These are phyloP conservation scores for Aldabrachelys gigantea DNA, from an alignment of 2,113 vertebrate species.

Conservation along the genomic window DNA sequence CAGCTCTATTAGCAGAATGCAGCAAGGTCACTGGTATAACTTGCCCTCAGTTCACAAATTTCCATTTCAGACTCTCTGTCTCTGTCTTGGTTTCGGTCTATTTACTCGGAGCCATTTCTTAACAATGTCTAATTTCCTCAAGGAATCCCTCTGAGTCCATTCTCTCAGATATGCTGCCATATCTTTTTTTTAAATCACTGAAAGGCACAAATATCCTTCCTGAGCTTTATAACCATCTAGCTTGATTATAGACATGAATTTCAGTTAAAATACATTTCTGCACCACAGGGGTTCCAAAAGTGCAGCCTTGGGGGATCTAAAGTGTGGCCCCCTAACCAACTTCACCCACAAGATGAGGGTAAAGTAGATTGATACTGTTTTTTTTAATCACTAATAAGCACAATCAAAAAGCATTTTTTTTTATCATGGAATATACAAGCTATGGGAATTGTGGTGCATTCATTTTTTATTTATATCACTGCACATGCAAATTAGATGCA, in stretches of 20 bases:
- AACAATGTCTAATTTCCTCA: slow-evolving; percentile 79
- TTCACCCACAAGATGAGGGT: slow-evolving; percentile 60
- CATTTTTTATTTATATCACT: slow-evolving; percentile 69
- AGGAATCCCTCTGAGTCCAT: slow-evolving; percentile 75
- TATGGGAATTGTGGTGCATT: slow-evolving; percentile 54
- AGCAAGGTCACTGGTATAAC: slow-evolving; percentile 57
- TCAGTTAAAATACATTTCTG: slow-evolving; percentile 67
- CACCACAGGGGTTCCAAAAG: slow-evolving; percentile 71
- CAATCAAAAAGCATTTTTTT: slow-evolving; percentile 70
- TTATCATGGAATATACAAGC: slow-evolving; percentile 67
- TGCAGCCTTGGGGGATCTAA: slow-evolving; percentile 62
- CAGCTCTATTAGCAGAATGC: slow-evolving; percentile 36
- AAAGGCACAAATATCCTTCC: slow-evolving; percentile 74
- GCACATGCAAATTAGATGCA: slow-evolving; percentile 47
- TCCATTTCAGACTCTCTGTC: slow-evolving; percentile 77
- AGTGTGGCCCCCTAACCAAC: slow-evolving; percentile 57
- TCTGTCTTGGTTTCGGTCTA: slow-evolving; percentile 78
- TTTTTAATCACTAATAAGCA: slow-evolving; percentile 69
- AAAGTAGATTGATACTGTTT: slow-evolving; percentile 65
- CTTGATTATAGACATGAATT: slow-evolving; percentile 73
- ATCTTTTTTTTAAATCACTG: slow-evolving; percentile 75
- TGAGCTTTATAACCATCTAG: slow-evolving; percentile 65
- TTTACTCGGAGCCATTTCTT: slow-evolving; percentile 77
- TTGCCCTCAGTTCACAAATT: slow-evolving; percentile 72
- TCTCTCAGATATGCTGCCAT: slow-evolving; percentile 72